A percentile compares a stretch with the other conserved stretches of the same genome.
phyloP scores from a whole-genome alignment of 2,888 invertebrate species.

The Liodrosophila aerea region DNA sequence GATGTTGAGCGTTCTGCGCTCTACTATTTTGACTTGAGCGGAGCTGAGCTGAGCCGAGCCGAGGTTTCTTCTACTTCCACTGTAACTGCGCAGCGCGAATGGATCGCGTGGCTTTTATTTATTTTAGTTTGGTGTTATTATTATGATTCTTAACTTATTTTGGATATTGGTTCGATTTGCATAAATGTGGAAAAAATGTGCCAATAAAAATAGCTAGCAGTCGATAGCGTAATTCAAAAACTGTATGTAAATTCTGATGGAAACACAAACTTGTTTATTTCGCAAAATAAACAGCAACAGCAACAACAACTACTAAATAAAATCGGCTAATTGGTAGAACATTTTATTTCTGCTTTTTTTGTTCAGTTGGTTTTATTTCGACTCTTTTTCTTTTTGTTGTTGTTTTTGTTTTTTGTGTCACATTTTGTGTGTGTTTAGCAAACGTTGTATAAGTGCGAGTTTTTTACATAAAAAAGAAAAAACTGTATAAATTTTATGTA shows the following conservation, averaged over 20 bases:
- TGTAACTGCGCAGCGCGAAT: constrained; percentile 67
- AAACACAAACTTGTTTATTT: constrained; percentile 63
- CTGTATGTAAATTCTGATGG: constrained; percentile 70
- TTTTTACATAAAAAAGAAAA: constrained; percentile 5
- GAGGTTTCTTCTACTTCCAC: constrained; percentile 59
- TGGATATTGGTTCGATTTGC: constrained; percentile 52
- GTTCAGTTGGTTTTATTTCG: not conserved
- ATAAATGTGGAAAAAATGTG: constrained; percentile 70
- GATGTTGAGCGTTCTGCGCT: constrained; percentile 58
- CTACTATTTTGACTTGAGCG: constrained; percentile 1
- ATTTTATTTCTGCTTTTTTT: constrained; percentile 42
- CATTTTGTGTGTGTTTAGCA: constrained; percentile 59
- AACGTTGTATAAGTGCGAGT: constrained; percentile 52
- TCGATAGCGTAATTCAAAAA: too few relatives aligned
- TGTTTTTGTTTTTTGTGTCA: constrained; percentile 50
- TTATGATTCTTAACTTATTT: constrained; percentile 17
- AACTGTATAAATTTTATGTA: constrained; percentile 36
- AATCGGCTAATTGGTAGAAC: constrained; percentile 63
- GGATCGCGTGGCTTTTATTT: constrained; percentile 50
- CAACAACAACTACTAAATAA: constrained; percentile 43
- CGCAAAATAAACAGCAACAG: constrained; percentile 63
- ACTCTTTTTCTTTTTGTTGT: not conserved
- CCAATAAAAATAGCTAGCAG: constrained; percentile 69
- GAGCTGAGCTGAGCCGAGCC: constrained; percentile 38
- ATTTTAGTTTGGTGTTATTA: constrained; percentile 5